Conservation (phyloP, 2,113 vertebrate genomes). For the Pelodiscus sinensis region DNA sequence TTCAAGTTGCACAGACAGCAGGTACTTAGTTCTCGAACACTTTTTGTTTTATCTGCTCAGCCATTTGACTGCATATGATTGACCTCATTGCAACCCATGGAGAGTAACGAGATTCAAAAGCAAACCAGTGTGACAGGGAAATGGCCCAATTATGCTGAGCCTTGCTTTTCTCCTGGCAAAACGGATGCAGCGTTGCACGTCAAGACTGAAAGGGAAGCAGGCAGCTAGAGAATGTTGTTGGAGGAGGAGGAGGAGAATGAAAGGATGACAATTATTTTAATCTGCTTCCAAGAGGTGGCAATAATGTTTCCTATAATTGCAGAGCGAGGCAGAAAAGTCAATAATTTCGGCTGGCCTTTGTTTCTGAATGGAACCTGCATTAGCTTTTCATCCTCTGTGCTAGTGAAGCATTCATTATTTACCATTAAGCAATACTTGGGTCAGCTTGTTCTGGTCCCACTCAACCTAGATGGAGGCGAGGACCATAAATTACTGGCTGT, state of each 20-base stretch:
- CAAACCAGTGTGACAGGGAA: constrained; percentile 77
- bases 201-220: constrained; percentile 65
- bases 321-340: constrained; percentile 72
- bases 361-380: constrained; percentile 66
- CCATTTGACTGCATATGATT: constrained; percentile 75
- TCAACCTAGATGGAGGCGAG: constrained; percentile 34
- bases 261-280: constrained; percentile 78
- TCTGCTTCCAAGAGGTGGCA: constrained; percentile 59
- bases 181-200: constrained; percentile 60
- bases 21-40: constrained; percentile 39
- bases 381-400: constrained; percentile 64
- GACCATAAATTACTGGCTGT: constrained; percentile 3
- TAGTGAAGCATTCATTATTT: constrained; percentile 64
- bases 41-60: constrained; percentile 70
- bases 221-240: constrained; percentile 32
- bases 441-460: constrained; percentile 5
- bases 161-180: constrained; percentile 69
- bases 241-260: constrained; percentile 72
- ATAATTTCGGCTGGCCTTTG: constrained; percentile 63
- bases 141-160: constrained; percentile 78
- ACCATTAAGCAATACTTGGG: constrained; percentile 45
- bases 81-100: constrained; percentile 69
- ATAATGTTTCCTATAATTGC: constrained; percentile 71
- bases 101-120: constrained; percentile 77
- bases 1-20: constrained; percentile 19